These are phyloP conservation scores for Acleris sparsana DNA, from an alignment of 2,888 invertebrate species.

Conservation along the genomic window DNA sequence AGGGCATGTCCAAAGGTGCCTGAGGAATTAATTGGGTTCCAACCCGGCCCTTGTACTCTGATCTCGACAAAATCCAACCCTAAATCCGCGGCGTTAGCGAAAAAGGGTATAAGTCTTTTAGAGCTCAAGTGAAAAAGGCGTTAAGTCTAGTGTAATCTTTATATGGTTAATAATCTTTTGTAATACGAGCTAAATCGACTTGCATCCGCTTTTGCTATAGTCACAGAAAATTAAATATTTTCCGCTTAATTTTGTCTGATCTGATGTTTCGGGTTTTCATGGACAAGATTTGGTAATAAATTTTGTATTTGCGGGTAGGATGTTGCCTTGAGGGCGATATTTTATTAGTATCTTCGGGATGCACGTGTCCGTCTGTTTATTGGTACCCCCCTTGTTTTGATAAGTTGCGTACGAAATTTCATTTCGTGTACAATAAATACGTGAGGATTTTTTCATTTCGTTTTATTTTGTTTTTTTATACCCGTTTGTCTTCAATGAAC, in stretches of 20 bases:
- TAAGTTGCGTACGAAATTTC: too few species aligned
- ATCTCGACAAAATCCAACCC: constrained; percentile 58
- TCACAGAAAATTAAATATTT: constrained; percentile 11
- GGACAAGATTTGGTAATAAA: constrained; percentile 22
- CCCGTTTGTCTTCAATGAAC: too few species aligned
- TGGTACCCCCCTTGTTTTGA: too few species aligned
- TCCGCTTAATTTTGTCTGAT: constrained; percentile 19
- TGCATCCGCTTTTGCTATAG: too few species aligned
- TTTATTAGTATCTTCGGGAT: constrained; percentile 5
- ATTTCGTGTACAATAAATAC: too few species aligned
- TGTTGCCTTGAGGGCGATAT: constrained; percentile 5
- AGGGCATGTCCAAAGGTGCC: constrained; percentile 51
- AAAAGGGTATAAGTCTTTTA: too few species aligned
- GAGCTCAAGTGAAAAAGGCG: too few species aligned
- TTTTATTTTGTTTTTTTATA: too few species aligned
- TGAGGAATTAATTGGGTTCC: constrained; percentile 63
- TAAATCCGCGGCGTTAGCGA: background rate
- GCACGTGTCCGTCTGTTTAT: background rate
- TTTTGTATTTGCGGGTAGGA: constrained; percentile 6
- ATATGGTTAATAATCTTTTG: too few species aligned
- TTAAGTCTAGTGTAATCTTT: too few species aligned
- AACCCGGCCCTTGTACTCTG: constrained; percentile 64
- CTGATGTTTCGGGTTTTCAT: constrained; percentile 15
- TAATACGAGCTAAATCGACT: too few species aligned
- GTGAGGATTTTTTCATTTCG: too few species aligned